Conservation (phyloP, 64 coral and sea anemone genomes). For the Montipora cactus region DNA sequence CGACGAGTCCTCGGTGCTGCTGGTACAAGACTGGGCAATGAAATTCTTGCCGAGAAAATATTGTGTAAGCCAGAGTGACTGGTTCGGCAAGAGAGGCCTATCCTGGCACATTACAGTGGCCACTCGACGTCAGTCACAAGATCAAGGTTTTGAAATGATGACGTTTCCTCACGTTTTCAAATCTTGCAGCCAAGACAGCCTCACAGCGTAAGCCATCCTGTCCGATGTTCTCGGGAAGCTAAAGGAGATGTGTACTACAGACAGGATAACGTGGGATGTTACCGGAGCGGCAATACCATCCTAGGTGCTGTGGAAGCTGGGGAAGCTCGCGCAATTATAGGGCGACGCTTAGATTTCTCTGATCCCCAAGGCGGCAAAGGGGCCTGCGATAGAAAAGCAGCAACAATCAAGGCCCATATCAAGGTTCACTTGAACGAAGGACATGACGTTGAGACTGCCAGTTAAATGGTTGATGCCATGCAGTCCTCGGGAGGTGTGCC, state of each 20-base stretch:
- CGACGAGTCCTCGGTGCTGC: no score
- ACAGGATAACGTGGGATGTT: background rate
- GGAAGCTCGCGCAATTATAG: slow-evolving; percentile 37
- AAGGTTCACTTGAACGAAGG: background rate
- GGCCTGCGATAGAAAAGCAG: slow-evolving; percentile 66
- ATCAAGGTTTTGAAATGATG: no score
- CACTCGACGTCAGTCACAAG: no score
- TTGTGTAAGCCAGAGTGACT: no score
- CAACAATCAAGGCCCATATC: slow-evolving; percentile 59
- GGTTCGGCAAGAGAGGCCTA: no score
- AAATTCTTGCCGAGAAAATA: no score
- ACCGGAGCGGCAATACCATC: background rate
- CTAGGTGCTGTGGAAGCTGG: background rate
- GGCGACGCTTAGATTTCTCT: slow-evolving; percentile 54
- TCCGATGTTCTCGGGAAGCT: no score
- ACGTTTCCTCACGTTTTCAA: no score
- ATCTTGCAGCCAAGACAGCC: no score
- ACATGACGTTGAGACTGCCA: slow-evolving; percentile 38
- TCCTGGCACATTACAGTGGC: no score
- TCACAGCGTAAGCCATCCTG: no score
- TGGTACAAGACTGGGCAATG: no score
- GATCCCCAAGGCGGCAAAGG: slow-evolving; percentile 66
- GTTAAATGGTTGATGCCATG: slow-evolving; percentile 52
- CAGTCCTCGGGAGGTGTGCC: slow-evolving; percentile 57
- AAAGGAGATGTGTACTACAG: background rate